A percentile compares a stretch with the other conserved stretches of the same genome.
Conservation (phyloP, 2,888 invertebrate species). For the Drosophila anomelani region DNA sequence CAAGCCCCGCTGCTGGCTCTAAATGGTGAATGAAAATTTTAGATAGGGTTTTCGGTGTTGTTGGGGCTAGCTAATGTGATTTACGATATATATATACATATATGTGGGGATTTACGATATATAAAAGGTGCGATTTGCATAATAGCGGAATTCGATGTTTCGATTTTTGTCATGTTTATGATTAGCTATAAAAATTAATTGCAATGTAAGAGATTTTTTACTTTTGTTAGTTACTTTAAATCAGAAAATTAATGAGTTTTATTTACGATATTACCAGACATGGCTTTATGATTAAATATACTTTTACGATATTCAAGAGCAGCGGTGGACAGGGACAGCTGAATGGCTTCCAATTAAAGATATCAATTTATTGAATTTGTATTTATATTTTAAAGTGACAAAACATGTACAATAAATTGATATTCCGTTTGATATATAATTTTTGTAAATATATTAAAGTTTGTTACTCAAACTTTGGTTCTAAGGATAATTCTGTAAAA, state of each 20-base stretch:
- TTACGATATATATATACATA: conserved; percentile 4
- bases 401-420: too few species aligned
- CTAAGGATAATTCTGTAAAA: too few species aligned
- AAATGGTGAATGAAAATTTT: conserved; percentile 25
- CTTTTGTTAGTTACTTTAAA: background rate
- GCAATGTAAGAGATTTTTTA: background rate
- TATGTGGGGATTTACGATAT: conserved; percentile 14
- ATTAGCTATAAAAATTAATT: background rate
- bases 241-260: background rate
- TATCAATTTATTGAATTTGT: too few species aligned
- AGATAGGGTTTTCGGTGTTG: conserved; percentile 15
- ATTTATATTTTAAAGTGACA: too few species aligned
- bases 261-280: background rate
- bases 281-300: background rate
- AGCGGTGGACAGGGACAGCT: background rate
- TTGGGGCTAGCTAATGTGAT: conserved; percentile 10
- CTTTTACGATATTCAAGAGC: background rate
- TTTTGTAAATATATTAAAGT: too few species aligned
- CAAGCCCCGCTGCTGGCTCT: conserved; percentile 53
- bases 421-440: too few species aligned
- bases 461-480: too few species aligned
- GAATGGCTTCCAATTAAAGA: too few species aligned
- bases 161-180: background rate
- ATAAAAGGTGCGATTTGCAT: conserved; percentile 42
- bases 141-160: conserved; percentile 24